Conservation (phyloP, 1,140 invertebrate species). For the Saxidomus purpurata region DNA sequence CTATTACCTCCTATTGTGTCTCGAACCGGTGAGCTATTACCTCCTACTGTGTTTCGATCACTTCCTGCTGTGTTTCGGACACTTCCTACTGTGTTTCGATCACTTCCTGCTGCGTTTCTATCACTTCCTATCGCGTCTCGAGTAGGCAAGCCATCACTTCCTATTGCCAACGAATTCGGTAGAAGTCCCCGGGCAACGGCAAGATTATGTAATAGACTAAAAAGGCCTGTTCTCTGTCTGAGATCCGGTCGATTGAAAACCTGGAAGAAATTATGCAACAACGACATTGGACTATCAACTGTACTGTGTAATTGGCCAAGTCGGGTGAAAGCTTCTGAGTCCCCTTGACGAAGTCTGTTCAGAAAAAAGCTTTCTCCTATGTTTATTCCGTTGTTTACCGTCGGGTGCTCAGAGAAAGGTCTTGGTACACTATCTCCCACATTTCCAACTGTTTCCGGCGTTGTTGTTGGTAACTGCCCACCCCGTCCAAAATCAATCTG, state of each 20-base stretch:
- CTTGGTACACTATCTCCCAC: not conserved
- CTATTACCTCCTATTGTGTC: too few species aligned
- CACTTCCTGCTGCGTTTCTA: not conserved
- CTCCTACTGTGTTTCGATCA: not conserved
- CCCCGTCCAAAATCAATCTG: not conserved
- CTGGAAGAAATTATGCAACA: constrained; percentile 42
- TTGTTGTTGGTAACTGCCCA: not conserved
- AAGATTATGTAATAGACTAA: constrained; percentile 35
- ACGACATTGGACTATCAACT: constrained; percentile 38
- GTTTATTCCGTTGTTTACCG: constrained; percentile 2
- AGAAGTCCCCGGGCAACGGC: constrained; percentile 40
- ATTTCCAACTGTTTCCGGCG: not conserved
- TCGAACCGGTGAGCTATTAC: too few species aligned
- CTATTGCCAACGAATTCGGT: constrained; percentile 39
- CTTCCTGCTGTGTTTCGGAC: too few species aligned
- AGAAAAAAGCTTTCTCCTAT: constrained; percentile 52
- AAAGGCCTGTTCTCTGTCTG: constrained; percentile 22
- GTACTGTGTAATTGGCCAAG: constrained; percentile 14
- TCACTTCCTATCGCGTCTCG: not conserved
- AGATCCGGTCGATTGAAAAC: constrained; percentile 8
- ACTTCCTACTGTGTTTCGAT: not conserved
- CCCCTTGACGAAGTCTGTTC: constrained; percentile 42
- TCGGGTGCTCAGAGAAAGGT: not conserved
- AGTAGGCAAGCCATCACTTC: not conserved
- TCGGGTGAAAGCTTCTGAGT: constrained; percentile 26